These are phyloP conservation scores for Bambusicola thoracicus DNA, from an alignment of 2,113 vertebrate genomes.

Conservation along the genomic window DNA sequence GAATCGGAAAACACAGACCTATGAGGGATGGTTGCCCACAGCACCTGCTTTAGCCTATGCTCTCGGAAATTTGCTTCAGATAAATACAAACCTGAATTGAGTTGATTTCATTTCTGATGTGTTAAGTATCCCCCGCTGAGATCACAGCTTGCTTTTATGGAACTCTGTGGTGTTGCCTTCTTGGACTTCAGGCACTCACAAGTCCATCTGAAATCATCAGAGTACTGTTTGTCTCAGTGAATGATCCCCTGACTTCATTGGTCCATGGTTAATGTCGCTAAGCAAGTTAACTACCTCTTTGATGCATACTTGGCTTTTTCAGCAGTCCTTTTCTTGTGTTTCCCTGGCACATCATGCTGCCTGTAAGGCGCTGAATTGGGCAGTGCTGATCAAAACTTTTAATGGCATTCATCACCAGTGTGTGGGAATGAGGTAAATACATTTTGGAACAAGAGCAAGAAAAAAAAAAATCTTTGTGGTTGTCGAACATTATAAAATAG, in stretches of 20 bases:
- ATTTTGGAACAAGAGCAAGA: constrained; percentile 49
- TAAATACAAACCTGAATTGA: background rate
- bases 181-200: background rate
- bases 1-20: background rate
- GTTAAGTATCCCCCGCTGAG: background rate
- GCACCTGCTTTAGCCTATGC: background rate
- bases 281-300: background rate
- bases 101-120: background rate
- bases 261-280: background rate
- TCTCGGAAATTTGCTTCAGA: background rate
- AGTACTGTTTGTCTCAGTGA: background rate
- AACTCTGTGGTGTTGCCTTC: background rate
- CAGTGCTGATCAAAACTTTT: background rate
- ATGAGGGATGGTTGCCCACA: background rate
- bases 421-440: constrained; percentile 21
- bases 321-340: background rate
- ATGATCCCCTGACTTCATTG: background rate
- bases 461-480: background rate
- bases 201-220: background rate
- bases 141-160: background rate
- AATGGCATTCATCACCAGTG: background rate
- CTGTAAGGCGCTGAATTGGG: constrained; percentile 37
- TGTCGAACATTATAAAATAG: constrained; percentile 18
- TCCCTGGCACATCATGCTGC: background rate
- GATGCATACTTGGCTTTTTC: constrained; percentile 14